phyloP scores from a whole-genome alignment of 2,113 vertebrate species.

The Marmota flaviventris region DNA sequence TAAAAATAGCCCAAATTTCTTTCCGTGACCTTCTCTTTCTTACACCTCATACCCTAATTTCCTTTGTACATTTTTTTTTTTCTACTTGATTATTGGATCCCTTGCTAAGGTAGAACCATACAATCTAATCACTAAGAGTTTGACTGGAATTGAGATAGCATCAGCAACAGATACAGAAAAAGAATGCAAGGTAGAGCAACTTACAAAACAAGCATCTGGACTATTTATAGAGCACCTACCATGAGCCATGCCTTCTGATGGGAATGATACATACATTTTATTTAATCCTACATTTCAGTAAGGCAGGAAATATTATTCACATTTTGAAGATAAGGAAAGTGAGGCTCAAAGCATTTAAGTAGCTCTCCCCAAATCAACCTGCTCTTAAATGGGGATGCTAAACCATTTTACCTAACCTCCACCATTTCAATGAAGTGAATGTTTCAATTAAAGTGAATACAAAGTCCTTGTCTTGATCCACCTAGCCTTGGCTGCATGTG shows the following conservation, averaged over 20 bases:
- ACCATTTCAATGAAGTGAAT: background rate
- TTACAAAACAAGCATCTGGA: background rate
- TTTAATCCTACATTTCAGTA: background rate
- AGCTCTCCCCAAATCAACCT: background rate
- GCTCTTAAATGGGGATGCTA: background rate
- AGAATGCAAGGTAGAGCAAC: background rate
- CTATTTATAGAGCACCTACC: background rate
- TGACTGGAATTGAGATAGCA: background rate
- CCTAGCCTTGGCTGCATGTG: background rate
- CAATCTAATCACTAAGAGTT: background rate
- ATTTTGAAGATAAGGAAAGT: constrained; percentile 51
- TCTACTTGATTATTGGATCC: background rate
- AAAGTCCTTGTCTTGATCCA: background rate
- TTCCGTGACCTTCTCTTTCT: constrained; percentile 38
- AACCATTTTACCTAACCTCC: background rate
- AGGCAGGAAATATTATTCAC: background rate
- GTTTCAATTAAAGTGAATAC: background rate
- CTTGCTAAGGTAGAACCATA: background rate
- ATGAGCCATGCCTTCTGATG: background rate
- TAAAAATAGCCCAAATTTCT: background rate
- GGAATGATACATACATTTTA: background rate
- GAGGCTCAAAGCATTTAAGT: background rate
- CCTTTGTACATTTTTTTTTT: background rate
- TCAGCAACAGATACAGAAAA: constrained; percentile 3
- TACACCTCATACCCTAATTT: background rate